Base-by-base conservation (phyloP, 1,140 invertebrate genomes). In the Lepidurus packardi region DNA sequence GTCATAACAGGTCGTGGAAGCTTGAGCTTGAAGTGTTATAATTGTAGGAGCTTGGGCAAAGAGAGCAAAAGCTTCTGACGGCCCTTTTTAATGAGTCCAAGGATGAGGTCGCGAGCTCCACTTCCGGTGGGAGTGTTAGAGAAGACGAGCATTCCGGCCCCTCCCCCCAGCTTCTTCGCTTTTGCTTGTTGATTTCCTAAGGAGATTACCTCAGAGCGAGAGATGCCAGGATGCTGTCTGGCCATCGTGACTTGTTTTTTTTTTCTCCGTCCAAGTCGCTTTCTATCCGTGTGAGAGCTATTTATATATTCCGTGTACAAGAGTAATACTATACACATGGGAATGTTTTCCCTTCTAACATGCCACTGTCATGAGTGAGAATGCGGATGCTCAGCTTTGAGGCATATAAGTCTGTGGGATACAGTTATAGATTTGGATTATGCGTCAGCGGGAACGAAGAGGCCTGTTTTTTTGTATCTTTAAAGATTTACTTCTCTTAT, bases 341-440 rank as follows among this genome's bases (percentile, higher is more conserved):
- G 53, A 65, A 65, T 65, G 21, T 65, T 65, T 65, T 65, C 53
- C 53, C 53, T 65, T 65, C 21, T 65, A 65, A 21, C 53, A 21
- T 65, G 53, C 53, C 53, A 1, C 7, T 65, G 53, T 65, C 53
- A 65, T 65, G 53, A 65, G 9, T 65, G 13, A 65, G 53, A 65
- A 65, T 65, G 53, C 53, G 53, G 53, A 65, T 65, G 53, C 53
- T 65, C 53, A n/a, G 53, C n/a, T n/a, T n/a, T 21, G 53, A 65
- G 16, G 8, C 16, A 65, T 7, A 65, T n/a, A 65, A 21, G 21
- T 65, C 53, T 13, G 7, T 34, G 34, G 34, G 34, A 34, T 34
- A 4, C 3, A 34, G 34, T 34, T 34, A 34, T 34, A 34, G 34
- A 34, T 34, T 34, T 34, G 34, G 34, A 34, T 34, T 34, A 34